phyloP scores from a whole-genome alignment of 2,888 invertebrate genomes.

The Scaptomyza reducta region DNA sequence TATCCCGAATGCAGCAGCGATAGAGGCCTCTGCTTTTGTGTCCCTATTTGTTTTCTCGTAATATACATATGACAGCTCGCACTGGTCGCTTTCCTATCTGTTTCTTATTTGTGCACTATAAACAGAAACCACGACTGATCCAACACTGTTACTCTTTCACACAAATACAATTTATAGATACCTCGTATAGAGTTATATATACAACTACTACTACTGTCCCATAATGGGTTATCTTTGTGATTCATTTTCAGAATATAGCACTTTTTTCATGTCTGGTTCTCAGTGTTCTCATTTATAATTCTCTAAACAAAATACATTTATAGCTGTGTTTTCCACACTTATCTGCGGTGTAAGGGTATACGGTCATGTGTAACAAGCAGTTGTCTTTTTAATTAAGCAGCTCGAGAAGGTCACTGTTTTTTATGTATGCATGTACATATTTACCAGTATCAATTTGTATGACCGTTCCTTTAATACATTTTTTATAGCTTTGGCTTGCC shows the following conservation, averaged over 20 bases:
- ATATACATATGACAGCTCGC: conserved; percentile 59
- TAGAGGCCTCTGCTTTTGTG: conserved; percentile 17
- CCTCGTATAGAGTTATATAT: neutral
- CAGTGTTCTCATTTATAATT: conserved; percentile 39
- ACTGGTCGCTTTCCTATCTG: conserved; percentile 37
- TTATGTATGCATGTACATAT: conserved; percentile 10
- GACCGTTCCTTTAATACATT: conserved; percentile 48
- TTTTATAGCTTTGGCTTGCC: conserved; percentile 36
- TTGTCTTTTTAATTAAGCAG: conserved; percentile 80
- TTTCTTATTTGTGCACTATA: conserved; percentile 63
- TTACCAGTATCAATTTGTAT: conserved; percentile 23
- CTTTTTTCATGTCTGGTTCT: conserved; percentile 31
- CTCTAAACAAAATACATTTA: conserved; percentile 37
- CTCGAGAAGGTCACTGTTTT: conserved; percentile 62
- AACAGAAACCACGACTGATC: conserved; percentile 61
- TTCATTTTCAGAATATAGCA: conserved; percentile 62
- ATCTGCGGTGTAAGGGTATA: conserved; percentile 44
- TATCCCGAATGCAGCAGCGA: conserved; percentile 41
- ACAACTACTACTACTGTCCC: conserved; percentile 20
- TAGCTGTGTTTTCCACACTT: conserved; percentile 39
- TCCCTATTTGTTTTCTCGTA: conserved; percentile 45
- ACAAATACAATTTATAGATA: conserved; percentile 9
- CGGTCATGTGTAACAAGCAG: conserved; percentile 76
- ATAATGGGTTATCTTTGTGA: conserved; percentile 65
- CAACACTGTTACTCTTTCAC: conserved; percentile 48